Evolutionary conservation across 1,140 invertebrate genomes (phyloP), one percentile per base, ranked within the genome.

Genomic region (Meteorus sp.): DNA sequence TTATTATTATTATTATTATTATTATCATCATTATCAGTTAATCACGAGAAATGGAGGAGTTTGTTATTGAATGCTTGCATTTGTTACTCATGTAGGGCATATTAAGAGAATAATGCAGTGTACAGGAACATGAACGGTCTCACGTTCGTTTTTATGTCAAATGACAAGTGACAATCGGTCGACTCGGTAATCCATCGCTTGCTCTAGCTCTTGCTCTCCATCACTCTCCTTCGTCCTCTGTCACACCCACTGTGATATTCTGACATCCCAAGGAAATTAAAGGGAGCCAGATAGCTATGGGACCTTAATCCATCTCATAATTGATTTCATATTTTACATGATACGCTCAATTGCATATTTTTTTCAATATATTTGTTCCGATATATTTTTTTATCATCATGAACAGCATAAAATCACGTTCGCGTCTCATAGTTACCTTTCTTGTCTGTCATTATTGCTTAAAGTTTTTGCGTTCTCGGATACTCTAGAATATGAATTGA

Each of bases 381-480:
- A 47, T n/a, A n/a, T n/a, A n/a, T n/a, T n/a, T n/a, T n/a, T n/a
- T 33, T 33, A 33, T 33, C 11, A 33, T 33, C 29, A 39, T n/a
- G 35, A 39, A n/a, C n/a, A 27, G 19, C 22, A 47, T 17, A 19
- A 54, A 59, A 23, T 48, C 51, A n/a, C 23, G 48, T 57, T 44
- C 56, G 48, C 39, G 58, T 68, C 67, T 67, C 50, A 79, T 80
- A 80, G 66, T 80, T 80, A 80, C 78, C 78, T 80, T 80, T 80
- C 62, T 80, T 80, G 77, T 79, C 78, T 66, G 76, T 74, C 77
- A 79, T 79, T 78, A 78, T 79, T 74, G 70, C 73, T 63, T 62
- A 52, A 31, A 35, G 39, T 59, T 58, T 58, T n/a, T n/a, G n/a
- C 33, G 15, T 1, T 47, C 44, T 44, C n/a, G 25, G 37, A 37